Evolutionary conservation across 1,140 invertebrate genomes (phyloP).

Genomic region (Halotydeus destructor): DNA sequence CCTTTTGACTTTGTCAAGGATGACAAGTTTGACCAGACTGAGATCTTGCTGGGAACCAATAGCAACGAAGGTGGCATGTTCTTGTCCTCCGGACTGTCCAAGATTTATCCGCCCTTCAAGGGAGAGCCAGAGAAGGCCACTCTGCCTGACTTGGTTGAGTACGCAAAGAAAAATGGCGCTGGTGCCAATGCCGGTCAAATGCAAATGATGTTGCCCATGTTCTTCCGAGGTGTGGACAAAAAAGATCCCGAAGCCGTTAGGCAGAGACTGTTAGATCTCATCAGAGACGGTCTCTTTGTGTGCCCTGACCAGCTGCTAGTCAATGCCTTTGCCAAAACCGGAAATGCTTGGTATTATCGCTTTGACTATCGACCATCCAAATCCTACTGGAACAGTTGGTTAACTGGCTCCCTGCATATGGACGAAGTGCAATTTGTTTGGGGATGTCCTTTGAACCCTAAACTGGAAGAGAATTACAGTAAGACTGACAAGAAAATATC

Average conservation of each 20-base stretch:
- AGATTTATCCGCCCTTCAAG: background rate
- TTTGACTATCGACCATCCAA: constrained; percentile 64
- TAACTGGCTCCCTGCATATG: constrained; percentile 69
- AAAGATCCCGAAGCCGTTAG: background rate
- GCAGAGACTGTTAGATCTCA: background rate
- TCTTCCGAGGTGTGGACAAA: background rate
- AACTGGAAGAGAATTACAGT: constrained; percentile 55
- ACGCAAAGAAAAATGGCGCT: background rate
- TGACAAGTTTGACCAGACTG: background rate
- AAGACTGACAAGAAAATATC: constrained; percentile 56
- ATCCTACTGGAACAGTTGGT: constrained; percentile 84
- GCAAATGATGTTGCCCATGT: constrained; percentile 4
- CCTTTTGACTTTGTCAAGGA: background rate
- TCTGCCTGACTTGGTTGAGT: background rate
- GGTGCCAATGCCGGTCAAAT: background rate
- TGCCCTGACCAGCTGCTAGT: constrained; percentile 1
- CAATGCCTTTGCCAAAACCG: too few relatives aligned
- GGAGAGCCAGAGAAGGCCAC: background rate
- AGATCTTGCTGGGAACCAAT: background rate
- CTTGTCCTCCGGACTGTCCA: background rate
- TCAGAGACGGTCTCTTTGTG: background rate
- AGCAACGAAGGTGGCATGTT: constrained; percentile 3
- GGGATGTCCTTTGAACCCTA: constrained; percentile 62
- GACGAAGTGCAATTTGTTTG: constrained; percentile 90
- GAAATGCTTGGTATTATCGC: constrained; percentile 86